phyloP scores from a whole-genome alignment of 2,113 vertebrate genomes.

The Amphilophus citrinellus region DNA sequence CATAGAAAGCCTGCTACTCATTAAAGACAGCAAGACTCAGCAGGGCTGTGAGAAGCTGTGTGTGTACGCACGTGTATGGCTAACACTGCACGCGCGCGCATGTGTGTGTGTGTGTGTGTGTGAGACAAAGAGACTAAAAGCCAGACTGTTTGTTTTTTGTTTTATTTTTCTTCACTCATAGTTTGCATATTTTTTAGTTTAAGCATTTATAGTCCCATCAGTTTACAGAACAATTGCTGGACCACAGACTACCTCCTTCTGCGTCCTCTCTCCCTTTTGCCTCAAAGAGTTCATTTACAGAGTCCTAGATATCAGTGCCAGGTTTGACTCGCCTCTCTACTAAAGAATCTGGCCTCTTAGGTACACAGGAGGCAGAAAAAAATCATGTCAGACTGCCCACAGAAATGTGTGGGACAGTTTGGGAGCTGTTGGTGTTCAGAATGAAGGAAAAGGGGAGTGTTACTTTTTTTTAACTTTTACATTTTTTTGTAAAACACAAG shows the following conservation, averaged over 20 bases:
- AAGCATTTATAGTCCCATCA: constrained; percentile 40
- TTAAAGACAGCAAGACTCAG: constrained; percentile 48
- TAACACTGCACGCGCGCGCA: not conserved
- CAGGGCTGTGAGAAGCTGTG: constrained; percentile 11
- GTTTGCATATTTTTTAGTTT: constrained; percentile 49
- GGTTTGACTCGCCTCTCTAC: constrained; percentile 32
- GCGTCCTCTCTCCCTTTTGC: not conserved
- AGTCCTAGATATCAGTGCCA: constrained; percentile 22
- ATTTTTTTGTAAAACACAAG: not conserved
- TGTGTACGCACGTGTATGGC: not conserved
- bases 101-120: no score
- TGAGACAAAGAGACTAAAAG: not conserved
- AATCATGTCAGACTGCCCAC: constrained; percentile 42
- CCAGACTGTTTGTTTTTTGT: not conserved
- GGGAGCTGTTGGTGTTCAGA: constrained; percentile 42
- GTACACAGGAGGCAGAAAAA: constrained; percentile 23
- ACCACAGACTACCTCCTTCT: constrained; percentile 3
- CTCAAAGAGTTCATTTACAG: constrained; percentile 40
- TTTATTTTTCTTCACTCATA: constrained; percentile 26
- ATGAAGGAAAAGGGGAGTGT: constrained; percentile 11
- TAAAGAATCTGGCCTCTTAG: constrained; percentile 61
- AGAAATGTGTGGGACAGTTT: constrained; percentile 53
- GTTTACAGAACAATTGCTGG: constrained; percentile 31
- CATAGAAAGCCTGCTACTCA: constrained; percentile 68
- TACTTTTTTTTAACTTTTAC: not conserved